Evolutionary conservation across 2,113 vertebrate species (phyloP), one percentile per base, ranked within the genome.

Genomic region (Trinectes maculatus): DNA sequence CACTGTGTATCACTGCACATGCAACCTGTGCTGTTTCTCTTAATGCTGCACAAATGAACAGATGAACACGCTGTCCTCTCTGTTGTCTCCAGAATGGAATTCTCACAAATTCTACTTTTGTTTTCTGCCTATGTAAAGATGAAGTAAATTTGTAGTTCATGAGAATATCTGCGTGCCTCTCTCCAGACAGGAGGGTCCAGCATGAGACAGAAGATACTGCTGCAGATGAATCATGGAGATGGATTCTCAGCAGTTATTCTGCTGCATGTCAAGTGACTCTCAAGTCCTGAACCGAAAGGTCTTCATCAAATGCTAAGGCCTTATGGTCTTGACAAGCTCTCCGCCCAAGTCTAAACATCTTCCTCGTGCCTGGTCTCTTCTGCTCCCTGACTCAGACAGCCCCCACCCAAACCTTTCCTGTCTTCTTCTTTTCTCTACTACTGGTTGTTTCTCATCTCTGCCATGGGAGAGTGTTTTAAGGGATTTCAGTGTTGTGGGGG

Each of bases 321-420:
- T 74, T 53, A 82, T 84, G 61, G n/a, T 59, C 71, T 55, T 84
- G 77, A 87, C 87, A 87, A 66, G 72, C 43, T 80, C 71, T 68
- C 60, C 7, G 8, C 46, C 83, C 42, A 46, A 89, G 78, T 81
- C 71, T 74, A 83, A 85, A 86, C 85, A 87, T 81, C 74, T 85
- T 83, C 79, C 77, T 83, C 71, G 54, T 80, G 80, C 66, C 76
- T 67, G 11, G 25, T 72, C 63, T 74, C 73, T 71, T 77, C 55
- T 81, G 66, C 64, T 84, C 65, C 68, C 72, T 68, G 53, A 61
- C 56, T 49, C 59, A 73, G 70, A 71, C 59, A 42, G 24, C 59
- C 53, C 87, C 51, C 31, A 42, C 60, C 58, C 49, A 33, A 73
- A 70, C 1, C 19, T 31, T 34, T 25, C 31, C 49, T 18, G 1